Percentiles rank a stretch among this genome's conserved stretches.
phyloP scores from a whole-genome alignment of 2,797 vertebrate genomes.

The Florisuga fusca region DNA sequence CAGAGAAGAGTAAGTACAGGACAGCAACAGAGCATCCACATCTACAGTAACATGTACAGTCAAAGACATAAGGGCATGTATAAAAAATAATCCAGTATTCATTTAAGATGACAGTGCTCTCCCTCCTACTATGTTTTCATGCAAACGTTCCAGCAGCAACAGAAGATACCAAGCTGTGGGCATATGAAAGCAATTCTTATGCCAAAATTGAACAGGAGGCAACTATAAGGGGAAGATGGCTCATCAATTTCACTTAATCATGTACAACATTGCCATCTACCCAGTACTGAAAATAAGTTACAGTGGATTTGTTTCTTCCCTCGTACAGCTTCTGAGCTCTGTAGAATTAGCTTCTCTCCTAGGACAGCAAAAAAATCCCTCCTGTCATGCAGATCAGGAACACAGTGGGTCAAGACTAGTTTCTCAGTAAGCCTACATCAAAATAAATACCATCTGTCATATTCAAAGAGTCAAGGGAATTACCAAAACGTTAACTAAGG shows the following conservation, averaged over 20 bases:
- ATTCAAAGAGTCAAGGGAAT: not conserved
- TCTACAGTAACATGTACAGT: not conserved
- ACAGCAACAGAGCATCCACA: not conserved
- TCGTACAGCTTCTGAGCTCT: not conserved
- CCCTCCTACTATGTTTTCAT: slow-evolving; percentile 64
- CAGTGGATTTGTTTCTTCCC: not conserved
- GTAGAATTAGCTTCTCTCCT: not conserved
- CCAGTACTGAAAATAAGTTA: not conserved
- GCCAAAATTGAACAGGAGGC: slow-evolving; percentile 51
- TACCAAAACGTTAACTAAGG: not conserved
- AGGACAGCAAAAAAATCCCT: not conserved
- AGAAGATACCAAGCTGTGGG: slow-evolving; percentile 50
- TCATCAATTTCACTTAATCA: slow-evolving; percentile 44
- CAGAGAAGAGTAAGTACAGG: not conserved
- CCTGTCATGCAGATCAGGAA: not conserved
- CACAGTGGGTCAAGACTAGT: not conserved
- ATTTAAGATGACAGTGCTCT: slow-evolving; percentile 18
- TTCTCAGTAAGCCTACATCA: fast-evolving
- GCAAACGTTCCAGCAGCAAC: slow-evolving; percentile 51
- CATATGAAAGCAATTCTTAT: slow-evolving; percentile 30
- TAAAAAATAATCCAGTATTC: not conserved
- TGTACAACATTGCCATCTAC: not conserved
- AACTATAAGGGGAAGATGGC: slow-evolving; percentile 17
- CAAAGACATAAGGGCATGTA: not conserved
- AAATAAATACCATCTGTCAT: not conserved